A percentile compares a stretch with the other conserved stretches of the same genome.
Evolutionary conservation across 2,888 invertebrate species (phyloP).

Genomic region (Sphaeridia pumilis): DNA sequence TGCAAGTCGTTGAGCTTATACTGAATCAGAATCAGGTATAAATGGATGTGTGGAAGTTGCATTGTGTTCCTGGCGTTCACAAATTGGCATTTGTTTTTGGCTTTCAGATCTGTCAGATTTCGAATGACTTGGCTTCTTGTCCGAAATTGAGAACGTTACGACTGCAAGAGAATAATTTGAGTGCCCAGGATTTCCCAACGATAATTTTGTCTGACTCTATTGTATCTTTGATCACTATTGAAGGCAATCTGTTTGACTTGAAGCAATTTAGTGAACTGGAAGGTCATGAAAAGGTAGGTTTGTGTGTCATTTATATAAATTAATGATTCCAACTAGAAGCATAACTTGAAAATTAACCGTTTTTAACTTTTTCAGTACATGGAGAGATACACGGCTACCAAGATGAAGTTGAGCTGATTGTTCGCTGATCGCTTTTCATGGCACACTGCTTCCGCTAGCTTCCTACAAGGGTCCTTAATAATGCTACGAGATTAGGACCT

Average conservation of each 20-base stretch:
- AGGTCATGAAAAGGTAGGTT: slow-evolving; percentile 61
- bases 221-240: slow-evolving; percentile 72
- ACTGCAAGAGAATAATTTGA: slow-evolving; percentile 90
- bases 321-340: too few species aligned
- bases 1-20: slow-evolving; percentile 79
- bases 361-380: slow-evolving; percentile 62
- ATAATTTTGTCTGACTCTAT: slow-evolving; percentile 71
- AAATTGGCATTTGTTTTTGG: too few species aligned
- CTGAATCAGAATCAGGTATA: slow-evolving; percentile 81
- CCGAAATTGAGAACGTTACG: slow-evolving; percentile 79
- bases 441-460: too few species aligned
- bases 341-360: too few species aligned
- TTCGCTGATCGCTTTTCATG: background rate
- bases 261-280: slow-evolving; percentile 75
- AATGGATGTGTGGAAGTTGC: background rate
- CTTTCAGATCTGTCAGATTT: slow-evolving; percentile 42
- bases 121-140: slow-evolving; percentile 57
- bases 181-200: slow-evolving; percentile 60
- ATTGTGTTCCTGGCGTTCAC: too few species aligned
- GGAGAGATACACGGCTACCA: slow-evolving; percentile 89
- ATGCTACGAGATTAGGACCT: too few species aligned
- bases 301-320: background rate
- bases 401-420: slow-evolving; percentile 62
- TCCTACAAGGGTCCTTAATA: too few species aligned
- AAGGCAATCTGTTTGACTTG: slow-evolving; percentile 90